These are phyloP conservation scores for Caenorhabditis latens DNA, from an alignment of 1,140 invertebrate species.

Conservation along the genomic window DNA sequence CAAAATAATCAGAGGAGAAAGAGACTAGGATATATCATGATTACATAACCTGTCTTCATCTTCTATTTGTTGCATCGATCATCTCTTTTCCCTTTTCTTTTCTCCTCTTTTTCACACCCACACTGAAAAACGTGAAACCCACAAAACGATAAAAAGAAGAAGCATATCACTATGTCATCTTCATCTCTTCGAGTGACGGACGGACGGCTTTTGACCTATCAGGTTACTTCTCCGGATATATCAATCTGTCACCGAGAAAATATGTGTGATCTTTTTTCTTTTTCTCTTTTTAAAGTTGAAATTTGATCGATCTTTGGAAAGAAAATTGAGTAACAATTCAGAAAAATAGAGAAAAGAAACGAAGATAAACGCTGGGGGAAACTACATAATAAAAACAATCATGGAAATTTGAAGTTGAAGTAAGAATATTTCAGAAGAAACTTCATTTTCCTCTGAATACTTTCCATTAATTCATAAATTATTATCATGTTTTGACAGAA, in stretches of 20 bases:
- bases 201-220: conserved; percentile 1
- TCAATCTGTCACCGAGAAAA: not conserved
- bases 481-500: no score
- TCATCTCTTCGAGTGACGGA: conserved; percentile 7
- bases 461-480: not conserved
- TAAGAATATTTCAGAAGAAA: not conserved
- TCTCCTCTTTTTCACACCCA: conserved; percentile 15
- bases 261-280: not conserved
- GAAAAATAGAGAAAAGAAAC: not conserved
- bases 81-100: not conserved
- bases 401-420: not conserved
- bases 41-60: conserved; percentile 1
- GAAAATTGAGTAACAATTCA: not conserved
- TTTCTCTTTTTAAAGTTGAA: not conserved
- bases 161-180: not conserved
- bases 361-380: no score
- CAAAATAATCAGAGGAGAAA: no score
- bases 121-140: conserved; percentile 17
- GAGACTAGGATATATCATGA: no score
- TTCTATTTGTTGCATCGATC: not conserved
- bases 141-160: conserved; percentile 21
- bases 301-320: conserved; percentile 10
- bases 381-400: no score
- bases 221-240: not conserved
- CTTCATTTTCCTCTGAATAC: not conserved